Evolutionary conservation across 2,113 vertebrate genomes (phyloP).

Genomic region (Entomyzon cyanotis): DNA sequence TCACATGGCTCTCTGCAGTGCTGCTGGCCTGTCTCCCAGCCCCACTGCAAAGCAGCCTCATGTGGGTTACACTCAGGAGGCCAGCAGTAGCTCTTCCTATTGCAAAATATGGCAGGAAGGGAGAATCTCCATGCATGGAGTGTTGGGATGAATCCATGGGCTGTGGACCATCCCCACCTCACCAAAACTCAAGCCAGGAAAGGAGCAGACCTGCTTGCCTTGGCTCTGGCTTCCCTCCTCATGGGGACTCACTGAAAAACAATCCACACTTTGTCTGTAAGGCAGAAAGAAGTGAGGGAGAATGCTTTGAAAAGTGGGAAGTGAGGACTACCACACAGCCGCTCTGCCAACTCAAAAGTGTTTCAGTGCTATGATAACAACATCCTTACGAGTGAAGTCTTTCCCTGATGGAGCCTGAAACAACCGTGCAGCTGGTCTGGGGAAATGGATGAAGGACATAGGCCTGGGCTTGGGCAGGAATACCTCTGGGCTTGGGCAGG

Average conservation of each 20-base stretch:
- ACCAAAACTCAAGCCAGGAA: not conserved
- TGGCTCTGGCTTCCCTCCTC: not conserved
- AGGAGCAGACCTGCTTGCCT: not conserved
- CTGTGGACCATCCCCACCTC: not conserved
- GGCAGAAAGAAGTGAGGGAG: not conserved
- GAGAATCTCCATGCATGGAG: accelerated
- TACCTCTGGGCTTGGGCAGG: not conserved
- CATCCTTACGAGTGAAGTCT: not conserved
- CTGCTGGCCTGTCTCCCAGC: not conserved
- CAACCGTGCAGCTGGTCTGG: not conserved
- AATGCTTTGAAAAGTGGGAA: not conserved
- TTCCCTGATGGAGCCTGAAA: not conserved
- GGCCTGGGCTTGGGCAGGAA: too few species aligned
- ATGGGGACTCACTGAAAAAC: not conserved
- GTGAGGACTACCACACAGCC: not conserved
- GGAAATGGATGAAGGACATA: not conserved
- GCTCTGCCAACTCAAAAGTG: not conserved
- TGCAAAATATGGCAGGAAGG: accelerated
- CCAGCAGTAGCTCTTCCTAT: accelerated
- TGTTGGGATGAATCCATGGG: not conserved
- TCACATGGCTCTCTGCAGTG: not conserved
- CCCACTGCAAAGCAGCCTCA: not conserved
- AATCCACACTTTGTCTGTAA: not conserved
- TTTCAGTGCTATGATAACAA: not conserved
- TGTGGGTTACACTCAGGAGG: accelerated